Base-by-base conservation (phyloP, 2,888 invertebrate species). In the Poecilobothrus nobilitatus region DNA sequence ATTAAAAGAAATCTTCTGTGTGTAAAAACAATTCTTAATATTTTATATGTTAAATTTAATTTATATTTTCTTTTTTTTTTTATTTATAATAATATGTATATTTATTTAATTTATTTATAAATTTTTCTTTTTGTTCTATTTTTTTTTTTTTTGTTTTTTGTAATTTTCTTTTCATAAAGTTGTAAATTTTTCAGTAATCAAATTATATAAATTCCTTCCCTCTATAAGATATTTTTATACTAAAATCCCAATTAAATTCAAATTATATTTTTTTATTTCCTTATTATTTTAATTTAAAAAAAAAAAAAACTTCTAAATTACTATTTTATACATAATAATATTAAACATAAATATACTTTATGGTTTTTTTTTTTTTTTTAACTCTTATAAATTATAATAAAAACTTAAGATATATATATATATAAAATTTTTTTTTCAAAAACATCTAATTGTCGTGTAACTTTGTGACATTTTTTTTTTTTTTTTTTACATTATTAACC, bases 401-500 rank as follows among this genome's bases (percentile, higher is more conserved):
- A 53, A 18, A 53, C 9, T 53, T 18, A 53, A 53, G 18, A 18
- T 18, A 53, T 53, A 53, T 27, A 27, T 27, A 27, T 27, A 53
- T 53, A 53, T 18, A 4, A 18, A 1, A 4, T 41, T 41, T 41
- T 18, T 33, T 65, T n/a, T 37, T 10, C 12, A 2, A 37, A 65
- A 65, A 65, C 33, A 65, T 65, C 65, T 65, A 65, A 65, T 65
- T 65, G 65, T 65, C 65, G 65, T 65, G 65, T 65, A 34, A 37
- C 33, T 63, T 63, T 63, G 22, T 63, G 63, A 63, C 63, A 63
- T 63, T 10, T 6, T 22, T 63, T 63, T 63, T 22, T 9, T 63
- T 63, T 53, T 6, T 2, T 53, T 53, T 53, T 18, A 53, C 9
- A 8, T 41, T 41, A 6, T 5, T 66, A 70, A 65, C 66, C 7